Conservation (phyloP, 2,888 invertebrate species). For the Melanostoma mellinum region DNA sequence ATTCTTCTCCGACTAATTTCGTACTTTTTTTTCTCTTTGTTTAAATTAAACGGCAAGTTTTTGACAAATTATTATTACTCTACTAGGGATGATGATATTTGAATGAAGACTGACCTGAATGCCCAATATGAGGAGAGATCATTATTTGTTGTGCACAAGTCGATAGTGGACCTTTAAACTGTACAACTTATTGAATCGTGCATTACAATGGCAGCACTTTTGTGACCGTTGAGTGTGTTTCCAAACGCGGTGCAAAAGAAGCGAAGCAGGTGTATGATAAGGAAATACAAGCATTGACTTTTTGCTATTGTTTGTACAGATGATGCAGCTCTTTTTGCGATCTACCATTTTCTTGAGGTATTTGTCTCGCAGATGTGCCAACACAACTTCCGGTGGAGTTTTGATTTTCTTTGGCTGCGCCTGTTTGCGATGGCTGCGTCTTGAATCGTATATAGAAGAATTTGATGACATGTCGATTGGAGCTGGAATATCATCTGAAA, state of each 20-base stretch:
- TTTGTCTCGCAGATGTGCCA: conserved; percentile 81
- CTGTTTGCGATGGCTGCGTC: conserved; percentile 83
- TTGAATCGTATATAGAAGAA: conserved; percentile 71
- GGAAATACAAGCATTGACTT: conserved; percentile 80
- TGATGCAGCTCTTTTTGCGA: conserved; percentile 79
- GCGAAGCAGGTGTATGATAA: conserved; percentile 82
- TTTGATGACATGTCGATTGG: conserved; percentile 60
- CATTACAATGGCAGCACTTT: conserved; percentile 77
- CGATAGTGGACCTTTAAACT: conserved; percentile 79
- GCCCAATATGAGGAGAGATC: conserved; percentile 32
- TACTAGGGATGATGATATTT: conserved; percentile 24
- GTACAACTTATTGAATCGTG: conserved; percentile 77
- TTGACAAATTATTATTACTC: conserved; percentile 8
- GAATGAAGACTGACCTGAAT: conserved; percentile 1
- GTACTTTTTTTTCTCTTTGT: not conserved
- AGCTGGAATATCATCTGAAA: conserved; percentile 12
- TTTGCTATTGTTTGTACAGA: conserved; percentile 75
- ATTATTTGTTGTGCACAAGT: conserved; percentile 74
- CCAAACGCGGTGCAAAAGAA: conserved; percentile 83
- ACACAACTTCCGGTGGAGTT: conserved; percentile 78
- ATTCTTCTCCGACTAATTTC: conserved; percentile 9
- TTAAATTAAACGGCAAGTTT: not conserved
- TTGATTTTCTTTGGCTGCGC: conserved; percentile 82
- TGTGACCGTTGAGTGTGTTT: conserved; percentile 79
- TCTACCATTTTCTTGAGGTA: conserved; percentile 81